Percentiles rank a stretch among this genome's conserved stretches.
phyloP scores from a whole-genome alignment of 1,140 invertebrate genomes.

The Batillaria attramentaria region DNA sequence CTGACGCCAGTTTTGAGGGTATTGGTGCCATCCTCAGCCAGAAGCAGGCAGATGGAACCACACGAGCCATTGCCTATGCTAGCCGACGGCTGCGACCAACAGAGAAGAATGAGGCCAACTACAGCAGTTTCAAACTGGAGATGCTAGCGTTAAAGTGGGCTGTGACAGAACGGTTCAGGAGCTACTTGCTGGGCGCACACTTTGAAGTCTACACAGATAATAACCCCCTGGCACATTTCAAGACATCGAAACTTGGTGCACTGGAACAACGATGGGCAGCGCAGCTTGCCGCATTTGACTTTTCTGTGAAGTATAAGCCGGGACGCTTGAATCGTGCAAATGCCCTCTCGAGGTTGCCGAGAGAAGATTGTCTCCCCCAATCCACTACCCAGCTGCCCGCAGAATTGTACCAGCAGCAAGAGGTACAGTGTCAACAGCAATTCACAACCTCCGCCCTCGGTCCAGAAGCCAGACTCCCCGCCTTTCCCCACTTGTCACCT shows the following conservation, averaged over 20 bases:
- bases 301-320: conserved; percentile 15
- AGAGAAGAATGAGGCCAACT: conserved; percentile 34
- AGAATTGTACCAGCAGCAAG: too few species aligned
- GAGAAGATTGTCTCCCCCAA: too few species aligned
- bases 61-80: conserved; percentile 41
- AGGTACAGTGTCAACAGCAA: too few species aligned
- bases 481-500: too few species aligned
- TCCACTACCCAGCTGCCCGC: too few species aligned
- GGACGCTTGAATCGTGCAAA: conserved; percentile 28
- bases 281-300: conserved; percentile 28
- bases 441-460: too few species aligned
- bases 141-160: conserved; percentile 29
- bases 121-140: conserved; percentile 30
- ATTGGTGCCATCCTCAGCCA: conserved; percentile 61
- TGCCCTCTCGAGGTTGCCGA: conserved; percentile 10
- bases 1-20: conserved; percentile 45
- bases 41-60: conserved; percentile 33
- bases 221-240: conserved; percentile 44
- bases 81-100: conserved; percentile 34
- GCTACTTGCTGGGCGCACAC: conserved; percentile 30
- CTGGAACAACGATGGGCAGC: conserved; percentile 43
- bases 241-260: conserved; percentile 46
- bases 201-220: conserved; percentile 48
- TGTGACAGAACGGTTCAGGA: conserved; percentile 24
- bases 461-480: too few species aligned